Conservation (phyloP, 2,113 vertebrate species). For the Atlantisia rogersi region DNA sequence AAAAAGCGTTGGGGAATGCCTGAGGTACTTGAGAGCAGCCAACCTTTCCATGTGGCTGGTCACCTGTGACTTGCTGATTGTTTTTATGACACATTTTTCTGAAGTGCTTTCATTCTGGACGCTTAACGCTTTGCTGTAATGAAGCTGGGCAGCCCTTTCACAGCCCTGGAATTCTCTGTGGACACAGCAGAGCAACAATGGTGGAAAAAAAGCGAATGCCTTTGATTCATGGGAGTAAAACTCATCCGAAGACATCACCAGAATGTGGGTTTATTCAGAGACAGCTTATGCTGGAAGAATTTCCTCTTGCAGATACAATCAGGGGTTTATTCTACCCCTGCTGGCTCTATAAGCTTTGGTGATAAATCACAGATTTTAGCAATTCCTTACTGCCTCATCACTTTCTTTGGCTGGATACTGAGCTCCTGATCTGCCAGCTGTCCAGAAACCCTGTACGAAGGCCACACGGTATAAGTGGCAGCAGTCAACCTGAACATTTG, state of each 20-base stretch:
- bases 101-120: not conserved
- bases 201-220: not conserved
- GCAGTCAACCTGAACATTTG: not conserved
- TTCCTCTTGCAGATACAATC: not conserved
- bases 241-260: not conserved
- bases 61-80: not conserved
- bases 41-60: not conserved
- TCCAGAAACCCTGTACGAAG: not conserved
- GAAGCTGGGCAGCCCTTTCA: not conserved
- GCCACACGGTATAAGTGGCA: not conserved
- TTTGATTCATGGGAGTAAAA: not conserved
- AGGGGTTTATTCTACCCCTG: not conserved
- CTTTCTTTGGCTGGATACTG: not conserved
- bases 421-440: not conserved
- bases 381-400: not conserved
- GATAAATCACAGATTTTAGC: slow-evolving; percentile 20
- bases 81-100: not conserved
- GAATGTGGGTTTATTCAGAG: not conserved
- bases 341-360: not conserved
- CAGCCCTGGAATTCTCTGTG: not conserved
- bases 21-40: not conserved
- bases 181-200: not conserved
- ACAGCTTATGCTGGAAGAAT: not conserved
- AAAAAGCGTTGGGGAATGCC: not conserved
- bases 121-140: not conserved